Percentiles rank a stretch among this genome's conserved stretches.
phyloP scores from a whole-genome alignment of 64 coral and sea anemone species.

The Pocillopora damicornis region DNA sequence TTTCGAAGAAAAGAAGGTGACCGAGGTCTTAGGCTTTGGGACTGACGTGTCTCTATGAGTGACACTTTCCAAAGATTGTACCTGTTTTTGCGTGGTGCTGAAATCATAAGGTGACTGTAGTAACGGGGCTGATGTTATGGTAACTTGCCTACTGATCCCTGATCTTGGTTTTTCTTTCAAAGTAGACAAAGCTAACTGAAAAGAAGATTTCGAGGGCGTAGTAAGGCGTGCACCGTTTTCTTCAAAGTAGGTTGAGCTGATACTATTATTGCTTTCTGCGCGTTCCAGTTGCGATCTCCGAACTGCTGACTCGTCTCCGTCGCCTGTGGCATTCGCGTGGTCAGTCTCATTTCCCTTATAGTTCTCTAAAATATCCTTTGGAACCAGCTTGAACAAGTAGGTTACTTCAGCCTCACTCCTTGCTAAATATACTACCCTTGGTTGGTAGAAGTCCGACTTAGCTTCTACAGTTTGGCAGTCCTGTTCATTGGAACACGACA shows the following conservation, averaged over 20 bases:
- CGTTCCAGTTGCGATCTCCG: slow-evolving; percentile 5
- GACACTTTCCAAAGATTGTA: background rate
- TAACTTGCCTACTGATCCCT: background rate
- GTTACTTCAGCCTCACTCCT: slow-evolving; percentile 41
- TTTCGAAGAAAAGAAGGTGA: background rate
- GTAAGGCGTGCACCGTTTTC: background rate
- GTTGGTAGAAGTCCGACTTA: slow-evolving; percentile 64
- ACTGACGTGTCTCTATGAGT: background rate
- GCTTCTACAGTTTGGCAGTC: slow-evolving; percentile 60
- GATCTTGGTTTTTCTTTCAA: background rate
- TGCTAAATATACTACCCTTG: slow-evolving; percentile 60
- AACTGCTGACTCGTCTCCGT: background rate
- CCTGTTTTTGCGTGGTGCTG: background rate
- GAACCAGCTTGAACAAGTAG: slow-evolving; percentile 59
- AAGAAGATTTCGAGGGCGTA: background rate
- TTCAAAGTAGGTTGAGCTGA: background rate
- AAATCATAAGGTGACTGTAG: background rate
- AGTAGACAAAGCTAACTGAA: background rate
- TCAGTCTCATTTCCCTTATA: background rate
- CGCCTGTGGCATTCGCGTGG: background rate
- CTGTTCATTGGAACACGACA: slow-evolving; percentile 61
- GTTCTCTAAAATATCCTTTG: slow-evolving; percentile 29
- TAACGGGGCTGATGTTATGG: background rate
- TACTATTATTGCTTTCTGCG: background rate
- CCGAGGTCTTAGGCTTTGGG: background rate